phyloP scores from a whole-genome alignment of 2,113 vertebrate species.

The Synchiropus splendidus region DNA sequence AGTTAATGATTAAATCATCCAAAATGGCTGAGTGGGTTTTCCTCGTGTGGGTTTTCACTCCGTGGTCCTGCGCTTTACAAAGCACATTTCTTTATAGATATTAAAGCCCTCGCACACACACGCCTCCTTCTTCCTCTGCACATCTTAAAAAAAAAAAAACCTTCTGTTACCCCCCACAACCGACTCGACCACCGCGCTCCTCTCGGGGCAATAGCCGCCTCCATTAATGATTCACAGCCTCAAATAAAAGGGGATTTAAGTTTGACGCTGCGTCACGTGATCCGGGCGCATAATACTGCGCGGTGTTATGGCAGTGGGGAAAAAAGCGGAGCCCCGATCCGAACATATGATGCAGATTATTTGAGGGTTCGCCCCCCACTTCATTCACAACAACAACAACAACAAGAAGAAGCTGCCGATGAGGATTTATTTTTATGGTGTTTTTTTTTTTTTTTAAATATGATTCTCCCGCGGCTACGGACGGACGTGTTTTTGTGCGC shows the following conservation, averaged over 20 bases:
- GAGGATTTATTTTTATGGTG: too few species aligned
- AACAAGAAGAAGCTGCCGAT: too few species aligned
- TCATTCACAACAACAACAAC: slow-evolving; percentile 10
- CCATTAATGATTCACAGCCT: slow-evolving; percentile 89
- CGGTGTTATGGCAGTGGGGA: slow-evolving; percentile 89
- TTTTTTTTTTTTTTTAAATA: too few species aligned
- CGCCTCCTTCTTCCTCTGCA: slow-evolving; percentile 29
- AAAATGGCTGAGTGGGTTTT: too few species aligned
- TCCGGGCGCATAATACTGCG: slow-evolving; percentile 82
- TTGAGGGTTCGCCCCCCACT: slow-evolving; percentile 70
- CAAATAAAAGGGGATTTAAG: slow-evolving; percentile 93
- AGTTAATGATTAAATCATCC: too few species aligned
- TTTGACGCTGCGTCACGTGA: slow-evolving; percentile 96
- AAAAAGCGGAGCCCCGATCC: slow-evolving; percentile 74
- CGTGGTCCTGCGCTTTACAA: too few species aligned
- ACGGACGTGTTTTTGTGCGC: slow-evolving; percentile 70
- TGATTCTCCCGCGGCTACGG: slow-evolving; percentile 50
- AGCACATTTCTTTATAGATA: too few species aligned
- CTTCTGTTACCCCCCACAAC: too few species aligned
- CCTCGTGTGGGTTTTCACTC: too few species aligned
- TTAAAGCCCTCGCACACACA: slow-evolving; percentile 19
- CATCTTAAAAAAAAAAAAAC: slow-evolving; percentile 21
- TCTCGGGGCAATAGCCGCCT: slow-evolving; percentile 69
- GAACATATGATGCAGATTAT: slow-evolving; percentile 83
- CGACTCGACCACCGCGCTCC: slow-evolving; percentile 33